phyloP scores from a whole-genome alignment of 2,888 invertebrate species.

The Malthinus seriepunctatus region DNA sequence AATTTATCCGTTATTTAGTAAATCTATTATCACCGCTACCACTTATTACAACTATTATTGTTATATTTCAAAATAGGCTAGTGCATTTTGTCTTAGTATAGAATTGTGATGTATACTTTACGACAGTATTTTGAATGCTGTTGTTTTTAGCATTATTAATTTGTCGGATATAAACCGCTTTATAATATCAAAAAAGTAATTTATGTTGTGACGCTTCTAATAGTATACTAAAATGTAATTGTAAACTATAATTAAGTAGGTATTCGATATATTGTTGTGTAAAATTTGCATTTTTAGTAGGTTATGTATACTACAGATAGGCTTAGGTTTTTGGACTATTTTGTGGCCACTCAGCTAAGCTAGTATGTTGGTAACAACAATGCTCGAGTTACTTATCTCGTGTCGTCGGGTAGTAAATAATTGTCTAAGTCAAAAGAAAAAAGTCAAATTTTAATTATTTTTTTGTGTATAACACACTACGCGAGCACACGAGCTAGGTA shows the following conservation, averaged over 20 bases:
- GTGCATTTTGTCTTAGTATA: conserved; percentile 34
- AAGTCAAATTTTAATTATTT: background rate
- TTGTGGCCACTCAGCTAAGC: conserved; percentile 30
- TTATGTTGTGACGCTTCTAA: conserved; percentile 30
- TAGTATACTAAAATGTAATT: conserved; percentile 33
- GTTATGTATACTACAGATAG: conserved; percentile 30
- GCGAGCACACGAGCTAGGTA: conserved; percentile 34
- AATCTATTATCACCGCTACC: conserved; percentile 16
- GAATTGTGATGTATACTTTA: conserved; percentile 37
- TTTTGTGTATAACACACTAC: background rate
- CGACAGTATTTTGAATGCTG: conserved; percentile 17
- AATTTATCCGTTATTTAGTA: conserved; percentile 10
- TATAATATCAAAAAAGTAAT: conserved; percentile 28
- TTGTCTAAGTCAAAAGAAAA: background rate
- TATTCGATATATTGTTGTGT: conserved; percentile 32
- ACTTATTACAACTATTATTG: conserved; percentile 19
- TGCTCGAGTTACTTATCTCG: conserved; percentile 25
- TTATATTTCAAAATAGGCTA: conserved; percentile 27
- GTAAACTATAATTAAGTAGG: conserved; percentile 32
- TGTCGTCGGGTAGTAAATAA: background rate
- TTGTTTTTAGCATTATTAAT: conserved; percentile 17
- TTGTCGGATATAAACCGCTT: conserved; percentile 25
- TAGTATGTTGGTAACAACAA: conserved; percentile 29
- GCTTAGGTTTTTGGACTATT: conserved; percentile 26
- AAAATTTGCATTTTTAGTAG: conserved; percentile 36